Base-by-base conservation (phyloP, 2,888 invertebrate species). In the Asteroscopus sphinx region DNA sequence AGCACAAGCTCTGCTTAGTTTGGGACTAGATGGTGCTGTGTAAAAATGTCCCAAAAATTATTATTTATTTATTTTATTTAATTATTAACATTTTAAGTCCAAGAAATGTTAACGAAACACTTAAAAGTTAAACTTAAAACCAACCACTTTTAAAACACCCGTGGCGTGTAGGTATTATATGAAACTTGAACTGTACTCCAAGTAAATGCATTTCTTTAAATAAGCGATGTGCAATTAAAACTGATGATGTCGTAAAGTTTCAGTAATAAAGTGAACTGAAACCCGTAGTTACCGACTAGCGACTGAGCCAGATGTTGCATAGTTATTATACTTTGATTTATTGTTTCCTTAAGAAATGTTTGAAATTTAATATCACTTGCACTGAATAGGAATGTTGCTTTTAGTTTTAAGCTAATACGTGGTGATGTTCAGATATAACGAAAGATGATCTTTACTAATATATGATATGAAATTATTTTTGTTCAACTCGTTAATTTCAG, bases 181-280 rank as follows among this genome's bases (percentile, higher is more conserved):
- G 12, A 37, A 44, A 40, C n/a, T 45, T 7, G n/a, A 41, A 45
- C 25, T 46, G 35, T 39, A 56, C 3, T 26, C 15, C 16, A 42
- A 33, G 5, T 49, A n/a, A n/a, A 52, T 49, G 25, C 53, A 64
- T 28, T 52, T 21, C 44, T 26, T 45, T 47, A 51, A 52, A 42
- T 49, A 45, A 44, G 42, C 44, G 16, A 17, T 37, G 7, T 46
- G 35, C 45, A 71, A 71, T 68, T 66, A 70, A 68, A 70, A 61
- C 53, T 53, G 52, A 54, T 68, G 60, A 48, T 51, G 56, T 55
- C 57, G 44, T 79, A 55, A 79, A 75, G 56, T 56, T 59, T 46
- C 41, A 67, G 65, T 62, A 63, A 60, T 77, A 74, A 80, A 80
- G 58, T 68, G 57, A 64, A 62, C 58, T 71, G 28, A 52, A 60